Base-by-base conservation (phyloP, 2,888 invertebrate species). In the Macrophya alboannulata region DNA sequence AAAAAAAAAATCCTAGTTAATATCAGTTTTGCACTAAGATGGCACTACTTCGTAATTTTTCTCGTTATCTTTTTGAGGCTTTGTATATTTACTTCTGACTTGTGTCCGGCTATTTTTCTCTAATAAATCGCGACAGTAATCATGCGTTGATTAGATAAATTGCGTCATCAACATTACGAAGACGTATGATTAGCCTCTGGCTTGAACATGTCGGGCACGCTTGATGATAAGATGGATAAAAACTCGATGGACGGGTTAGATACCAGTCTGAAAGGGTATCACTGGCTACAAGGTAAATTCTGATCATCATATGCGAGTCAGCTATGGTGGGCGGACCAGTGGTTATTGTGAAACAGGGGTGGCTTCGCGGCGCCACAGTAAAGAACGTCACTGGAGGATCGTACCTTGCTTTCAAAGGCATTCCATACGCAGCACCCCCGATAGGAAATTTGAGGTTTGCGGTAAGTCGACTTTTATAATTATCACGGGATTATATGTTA, bases 361-460 rank as follows among this genome's bases (percentile, higher is more conserved):
- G 88, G 71, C 74, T 94, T 3, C 89, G 88, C 85, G 94, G 94
- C 5, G 88, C 86, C 3, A 86, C 88, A 15, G 43, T 87, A 12
- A 86, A 88, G 86, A 90, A 90, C 79, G 85, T 90, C 25, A 84
- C 89, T 3, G 92, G 93, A 4, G 86, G 86, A 1, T 86, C 88
- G 21, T 94, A 90, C 86, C 88, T 91, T 5, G 90, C 91, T 40
- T 94, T 93, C 72, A 88, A 89, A 59, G 93, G 92, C 1, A 92
- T 94, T 83, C 94, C 94, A 0, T 94, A 91, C 71, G 94, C 93
- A 4, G 90, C 91, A 77, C 92, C 94, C 6, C 94, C 94, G 0
- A 43, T 93, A 15, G 93, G 92, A 0, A 86, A 92, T 8, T 90
- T 94, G 1, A 90, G 94, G 87, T 94, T 94, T 65, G 92, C 92